Evolutionary conservation across 2,113 vertebrate genomes (phyloP).

Genomic region (Ellobius talpinus): DNA sequence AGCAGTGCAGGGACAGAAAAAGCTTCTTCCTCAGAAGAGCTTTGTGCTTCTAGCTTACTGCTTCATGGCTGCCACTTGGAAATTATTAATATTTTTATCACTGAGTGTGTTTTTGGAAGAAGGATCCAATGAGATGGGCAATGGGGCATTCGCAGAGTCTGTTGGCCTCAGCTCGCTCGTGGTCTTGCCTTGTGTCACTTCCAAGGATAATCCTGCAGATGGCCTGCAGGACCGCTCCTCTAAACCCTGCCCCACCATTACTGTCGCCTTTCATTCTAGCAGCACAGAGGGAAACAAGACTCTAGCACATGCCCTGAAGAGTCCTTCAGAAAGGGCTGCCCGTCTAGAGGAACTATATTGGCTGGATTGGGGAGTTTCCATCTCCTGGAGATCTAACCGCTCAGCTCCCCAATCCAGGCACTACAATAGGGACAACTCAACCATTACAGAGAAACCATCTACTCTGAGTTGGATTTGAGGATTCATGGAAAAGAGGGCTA

Average conservation of each 20-base stretch:
- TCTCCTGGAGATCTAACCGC: not conserved
- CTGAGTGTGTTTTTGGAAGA: not conserved
- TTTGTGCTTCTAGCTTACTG: not conserved
- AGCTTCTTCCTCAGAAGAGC: not conserved
- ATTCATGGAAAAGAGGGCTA: not conserved
- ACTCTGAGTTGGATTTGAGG: not conserved
- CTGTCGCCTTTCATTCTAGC: not conserved
- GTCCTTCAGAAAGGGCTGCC: accelerated
- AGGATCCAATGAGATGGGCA: not conserved
- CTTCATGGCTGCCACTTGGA: not conserved
- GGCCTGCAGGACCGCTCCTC: not conserved
- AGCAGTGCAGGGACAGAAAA: not conserved
- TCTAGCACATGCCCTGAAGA: not conserved
- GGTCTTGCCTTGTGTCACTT: not conserved
- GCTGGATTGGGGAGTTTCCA: not conserved
- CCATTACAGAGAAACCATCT: not conserved
- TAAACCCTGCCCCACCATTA: not conserved
- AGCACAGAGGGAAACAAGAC: not conserved
- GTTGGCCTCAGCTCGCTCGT: not conserved
- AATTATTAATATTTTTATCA: not conserved
- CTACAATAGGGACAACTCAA: not conserved
- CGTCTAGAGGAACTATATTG: not conserved
- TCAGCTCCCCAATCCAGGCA: not conserved
- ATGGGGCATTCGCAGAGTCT: not conserved
- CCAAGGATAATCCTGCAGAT: not conserved